These are phyloP conservation scores for Ophioninae sp. DNA, from an alignment of 2,888 invertebrate species.

Conservation along the genomic window DNA sequence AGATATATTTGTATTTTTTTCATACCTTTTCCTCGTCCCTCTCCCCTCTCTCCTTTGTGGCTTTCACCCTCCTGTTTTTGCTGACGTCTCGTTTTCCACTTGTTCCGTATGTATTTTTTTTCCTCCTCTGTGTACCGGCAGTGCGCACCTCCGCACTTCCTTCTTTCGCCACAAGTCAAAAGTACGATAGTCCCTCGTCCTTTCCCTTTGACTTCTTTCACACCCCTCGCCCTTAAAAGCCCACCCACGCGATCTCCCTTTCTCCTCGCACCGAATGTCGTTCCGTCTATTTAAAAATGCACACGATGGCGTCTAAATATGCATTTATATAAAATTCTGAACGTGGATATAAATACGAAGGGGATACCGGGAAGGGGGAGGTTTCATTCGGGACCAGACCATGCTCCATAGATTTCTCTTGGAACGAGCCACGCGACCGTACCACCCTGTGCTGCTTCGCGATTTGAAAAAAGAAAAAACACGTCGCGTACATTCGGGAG, in stretches of 20 bases:
- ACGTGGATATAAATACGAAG: neutral
- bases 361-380: slow-evolving; percentile 1
- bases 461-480: neutral
- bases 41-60: slow-evolving; percentile 17
- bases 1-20: neutral
- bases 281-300: slow-evolving; percentile 24
- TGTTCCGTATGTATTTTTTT: slow-evolving; percentile 20
- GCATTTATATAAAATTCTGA: neutral
- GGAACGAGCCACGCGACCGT: neutral
- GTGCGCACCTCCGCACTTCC: slow-evolving; percentile 25
- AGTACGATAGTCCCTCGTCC: slow-evolving; percentile 42
- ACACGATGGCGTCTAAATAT: slow-evolving; percentile 21
- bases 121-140: slow-evolving; percentile 21
- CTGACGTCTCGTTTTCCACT: slow-evolving; percentile 51
- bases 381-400: neutral
- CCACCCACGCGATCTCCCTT: neutral
- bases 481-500: too few species aligned
- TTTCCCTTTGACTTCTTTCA: slow-evolving; percentile 16
- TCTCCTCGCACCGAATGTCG: slow-evolving; percentile 11
- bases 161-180: slow-evolving; percentile 48
- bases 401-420: slow-evolving; percentile 1
- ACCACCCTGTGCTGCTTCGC: neutral
- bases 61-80: slow-evolving; percentile 34
- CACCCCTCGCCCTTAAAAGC: slow-evolving; percentile 8
- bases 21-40: slow-evolving; percentile 17